phyloP scores from a whole-genome alignment of 92 coral and sea anemone genomes.

The Actinernus sp. region DNA sequence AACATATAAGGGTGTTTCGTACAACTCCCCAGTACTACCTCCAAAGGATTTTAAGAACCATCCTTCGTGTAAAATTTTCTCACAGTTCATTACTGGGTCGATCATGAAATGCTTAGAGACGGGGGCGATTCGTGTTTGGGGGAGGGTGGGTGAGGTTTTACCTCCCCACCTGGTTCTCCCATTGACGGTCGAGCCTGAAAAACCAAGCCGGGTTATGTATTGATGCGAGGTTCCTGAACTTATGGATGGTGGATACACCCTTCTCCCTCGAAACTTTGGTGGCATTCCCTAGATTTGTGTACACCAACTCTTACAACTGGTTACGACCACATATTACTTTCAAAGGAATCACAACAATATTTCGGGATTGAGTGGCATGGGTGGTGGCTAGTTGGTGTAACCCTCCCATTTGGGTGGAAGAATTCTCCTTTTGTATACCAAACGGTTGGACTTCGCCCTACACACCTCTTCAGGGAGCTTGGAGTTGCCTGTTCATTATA shows the following conservation, averaged over 20 bases:
- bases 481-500: slow-evolving; percentile 29
- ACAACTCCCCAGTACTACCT: too few species aligned
- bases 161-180: slow-evolving; percentile 21
- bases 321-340: slow-evolving; percentile 20
- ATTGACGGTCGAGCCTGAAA: slow-evolving; percentile 33
- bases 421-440: slow-evolving; percentile 42
- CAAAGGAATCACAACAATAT: slow-evolving; percentile 2
- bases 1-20: too few species aligned
- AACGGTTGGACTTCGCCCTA: slow-evolving; percentile 21
- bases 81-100: slow-evolving; percentile 2
- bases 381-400: slow-evolving; percentile 39
- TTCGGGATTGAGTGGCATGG: slow-evolving; percentile 47
- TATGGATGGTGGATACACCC: slow-evolving; percentile 34
- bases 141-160: slow-evolving; percentile 18
- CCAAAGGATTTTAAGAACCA: too few species aligned
- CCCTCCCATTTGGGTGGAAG: slow-evolving; percentile 56
- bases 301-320: slow-evolving; percentile 13
- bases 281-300: slow-evolving; percentile 25
- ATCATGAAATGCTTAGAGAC: not conserved
- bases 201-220: slow-evolving; percentile 19
- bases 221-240: slow-evolving; percentile 27
- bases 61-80: too few species aligned
- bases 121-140: slow-evolving; percentile 39
- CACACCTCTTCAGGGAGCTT: not conserved
- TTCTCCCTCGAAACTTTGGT: slow-evolving; percentile 19